These are phyloP conservation scores for Phoebastria nigripes DNA, from an alignment of 2,797 vertebrate species.

Conservation along the genomic window DNA sequence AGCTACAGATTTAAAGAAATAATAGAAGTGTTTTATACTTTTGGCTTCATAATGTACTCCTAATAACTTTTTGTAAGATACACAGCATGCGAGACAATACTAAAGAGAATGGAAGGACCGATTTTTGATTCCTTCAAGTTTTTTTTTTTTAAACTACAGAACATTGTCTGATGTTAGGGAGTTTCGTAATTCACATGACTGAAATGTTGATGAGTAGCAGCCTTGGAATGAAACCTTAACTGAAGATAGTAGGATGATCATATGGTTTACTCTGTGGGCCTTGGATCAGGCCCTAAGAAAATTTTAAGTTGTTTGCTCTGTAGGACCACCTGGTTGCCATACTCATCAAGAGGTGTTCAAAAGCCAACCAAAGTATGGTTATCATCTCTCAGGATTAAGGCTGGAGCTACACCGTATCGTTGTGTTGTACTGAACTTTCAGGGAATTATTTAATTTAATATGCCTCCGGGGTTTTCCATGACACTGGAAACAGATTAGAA, in stretches of 20 bases:
- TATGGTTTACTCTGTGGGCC: not conserved
- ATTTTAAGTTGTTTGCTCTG: not conserved
- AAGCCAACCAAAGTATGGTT: not conserved
- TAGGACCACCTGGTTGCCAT: not conserved
- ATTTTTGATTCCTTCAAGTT: not conserved
- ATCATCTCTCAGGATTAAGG: not conserved
- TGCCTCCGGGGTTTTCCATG: not conserved
- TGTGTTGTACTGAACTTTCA: not conserved
- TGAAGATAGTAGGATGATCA: not conserved
- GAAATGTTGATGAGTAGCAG: not conserved
- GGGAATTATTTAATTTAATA: not conserved
- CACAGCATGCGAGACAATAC: not conserved
- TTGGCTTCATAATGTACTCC: not conserved
- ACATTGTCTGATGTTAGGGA: not conserved
- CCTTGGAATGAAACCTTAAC: not conserved
- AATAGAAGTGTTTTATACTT: not conserved
- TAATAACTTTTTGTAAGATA: not conserved
- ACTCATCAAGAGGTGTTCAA: not conserved
- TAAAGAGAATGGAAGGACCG: not conserved
- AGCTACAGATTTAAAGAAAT: not conserved
- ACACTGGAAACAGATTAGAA: not conserved
- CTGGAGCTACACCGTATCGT: not conserved
- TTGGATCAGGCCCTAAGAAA: not conserved
- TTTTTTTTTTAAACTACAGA: not conserved
- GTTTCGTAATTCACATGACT: not conserved